These are phyloP conservation scores for Chiloscyllium punctatum DNA, from an alignment of 2,797 vertebrate genomes.

Conservation along the genomic window DNA sequence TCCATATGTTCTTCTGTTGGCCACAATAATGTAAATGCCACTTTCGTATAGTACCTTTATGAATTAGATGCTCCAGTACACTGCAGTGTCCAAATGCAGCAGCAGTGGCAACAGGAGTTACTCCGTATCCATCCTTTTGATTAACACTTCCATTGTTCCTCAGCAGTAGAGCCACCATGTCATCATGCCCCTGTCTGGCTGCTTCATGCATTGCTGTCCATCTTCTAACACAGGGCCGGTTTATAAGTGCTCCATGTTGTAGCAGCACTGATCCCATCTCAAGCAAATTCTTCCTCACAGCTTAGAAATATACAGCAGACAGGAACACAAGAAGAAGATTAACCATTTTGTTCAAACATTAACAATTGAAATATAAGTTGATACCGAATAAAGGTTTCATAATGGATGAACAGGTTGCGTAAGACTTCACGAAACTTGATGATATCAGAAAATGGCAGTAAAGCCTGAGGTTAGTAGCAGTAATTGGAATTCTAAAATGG, in stretches of 20 bases:
- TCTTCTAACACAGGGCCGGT: constrained; percentile 65
- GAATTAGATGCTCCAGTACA: constrained; percentile 73
- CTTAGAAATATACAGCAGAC: constrained; percentile 51
- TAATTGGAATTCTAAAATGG: not conserved
- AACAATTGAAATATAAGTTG: not conserved
- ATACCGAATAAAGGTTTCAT: not conserved
- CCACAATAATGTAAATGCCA: not conserved
- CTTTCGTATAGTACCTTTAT: constrained; percentile 59
- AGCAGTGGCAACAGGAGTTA: constrained; percentile 69
- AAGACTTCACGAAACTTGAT: not conserved
- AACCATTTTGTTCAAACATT: not conserved
- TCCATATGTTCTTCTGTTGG: not conserved
- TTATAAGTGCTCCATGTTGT: constrained; percentile 62
- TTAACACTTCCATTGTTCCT: constrained; percentile 64
- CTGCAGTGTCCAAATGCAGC: constrained; percentile 70
- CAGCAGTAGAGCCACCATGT: constrained; percentile 67
- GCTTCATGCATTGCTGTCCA: constrained; percentile 82
- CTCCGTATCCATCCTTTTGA: constrained; percentile 64
- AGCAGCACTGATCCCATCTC: constrained; percentile 65
- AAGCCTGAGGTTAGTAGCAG: not conserved
- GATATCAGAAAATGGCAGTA: not conserved
- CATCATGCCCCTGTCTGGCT: constrained; percentile 64
- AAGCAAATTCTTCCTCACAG: constrained; percentile 61
- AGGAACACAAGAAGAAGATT: constrained; percentile 32
- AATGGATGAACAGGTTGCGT: not conserved